Evolutionary conservation across 2,797 vertebrate species (phyloP), one percentile per base, ranked within the genome.

Genomic region (Lates japonicus): DNA sequence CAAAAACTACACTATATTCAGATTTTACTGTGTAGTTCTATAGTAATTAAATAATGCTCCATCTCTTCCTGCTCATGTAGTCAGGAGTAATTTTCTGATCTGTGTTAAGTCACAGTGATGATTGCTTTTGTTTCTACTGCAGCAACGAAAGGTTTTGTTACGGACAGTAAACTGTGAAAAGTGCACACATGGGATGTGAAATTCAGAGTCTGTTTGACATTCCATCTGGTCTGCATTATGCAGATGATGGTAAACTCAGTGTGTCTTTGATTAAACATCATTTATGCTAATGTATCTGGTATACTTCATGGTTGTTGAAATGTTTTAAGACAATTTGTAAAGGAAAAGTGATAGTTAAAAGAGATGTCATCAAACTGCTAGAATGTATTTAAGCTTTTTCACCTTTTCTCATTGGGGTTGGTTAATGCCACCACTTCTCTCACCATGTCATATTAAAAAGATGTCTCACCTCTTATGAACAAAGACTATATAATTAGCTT

Each of bases 241-340:
- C 42, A 19, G 4, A 4, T 14, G 16, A 48, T 62, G 16, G 16
- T 46, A 48, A 41, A 3, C 42, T 58, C 29, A n/a, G 19, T 60
- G 60, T 11, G 19, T 64, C 0, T 60, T 35, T 44, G 29, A 64
- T 35, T 33, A 58, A 58, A 41, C 17, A 48, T 22, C 14, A 65
- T 46, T 70, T 2, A 14, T 6, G 58, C 58, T 79, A 60, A 73
- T 73, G 48, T 74, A 14, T 29, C 25, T 51, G 3, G 46, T 8
- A 2, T 17, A 5, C 44, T 19, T 48, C 7, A 5, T 48, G 44
- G 44, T 48, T 7, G 44, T 19, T 48, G 17, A 48, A 48, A 19
- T 17, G 44, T 7, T 48, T 48, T 19, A 19, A 19, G 17, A 48
- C 7, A 7, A 48, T 16, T 46, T 37, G 6, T 6, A 8, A 6